These are phyloP conservation scores for Scaptomyza graminum DNA, from an alignment of 1,140 invertebrate genomes.

Conservation along the genomic window DNA sequence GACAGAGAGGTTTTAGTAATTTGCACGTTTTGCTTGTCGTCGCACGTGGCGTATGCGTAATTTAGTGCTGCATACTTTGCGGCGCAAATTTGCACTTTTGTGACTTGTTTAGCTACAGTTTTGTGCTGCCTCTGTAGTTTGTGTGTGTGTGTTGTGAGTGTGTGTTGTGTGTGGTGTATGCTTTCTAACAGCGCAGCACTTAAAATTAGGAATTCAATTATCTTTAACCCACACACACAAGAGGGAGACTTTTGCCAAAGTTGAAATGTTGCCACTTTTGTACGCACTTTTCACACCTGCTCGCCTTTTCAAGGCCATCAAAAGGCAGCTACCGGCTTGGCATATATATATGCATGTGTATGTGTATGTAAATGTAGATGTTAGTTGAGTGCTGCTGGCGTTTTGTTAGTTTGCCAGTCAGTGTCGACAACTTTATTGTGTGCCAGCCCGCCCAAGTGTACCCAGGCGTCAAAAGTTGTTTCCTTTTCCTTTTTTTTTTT, in stretches of 20 bases:
- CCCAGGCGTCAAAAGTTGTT: neutral
- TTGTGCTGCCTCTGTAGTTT: conserved; percentile 15
- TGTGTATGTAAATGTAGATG: neutral
- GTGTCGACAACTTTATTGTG: conserved; percentile 55
- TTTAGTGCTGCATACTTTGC: conserved; percentile 78
- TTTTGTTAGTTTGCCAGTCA: conserved; percentile 32
- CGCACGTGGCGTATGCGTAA: conserved; percentile 76
- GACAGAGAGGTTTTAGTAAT: conserved; percentile 40
- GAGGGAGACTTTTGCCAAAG: neutral
- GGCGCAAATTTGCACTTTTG: conserved; percentile 77
- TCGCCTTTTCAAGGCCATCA: conserved; percentile 56
- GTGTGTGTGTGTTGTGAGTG: conserved; percentile 21
- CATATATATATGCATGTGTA: neutral
- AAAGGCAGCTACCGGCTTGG: conserved; percentile 14
- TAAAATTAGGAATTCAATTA: conserved; percentile 82
- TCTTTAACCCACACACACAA: conserved; percentile 44
- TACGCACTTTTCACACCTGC: conserved; percentile 76
- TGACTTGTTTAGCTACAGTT: conserved; percentile 70
- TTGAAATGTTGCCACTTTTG: conserved; percentile 48
- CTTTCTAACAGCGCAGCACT: conserved; percentile 61
- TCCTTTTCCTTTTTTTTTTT: conserved; percentile 22
- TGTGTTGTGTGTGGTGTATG: conserved; percentile 19
- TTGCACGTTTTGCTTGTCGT: conserved; percentile 63
- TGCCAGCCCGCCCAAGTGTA: conserved; percentile 29
- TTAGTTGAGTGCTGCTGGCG: conserved; percentile 5